Conservation (phyloP, 2,113 vertebrate species). For the Seriola aureovittata region DNA sequence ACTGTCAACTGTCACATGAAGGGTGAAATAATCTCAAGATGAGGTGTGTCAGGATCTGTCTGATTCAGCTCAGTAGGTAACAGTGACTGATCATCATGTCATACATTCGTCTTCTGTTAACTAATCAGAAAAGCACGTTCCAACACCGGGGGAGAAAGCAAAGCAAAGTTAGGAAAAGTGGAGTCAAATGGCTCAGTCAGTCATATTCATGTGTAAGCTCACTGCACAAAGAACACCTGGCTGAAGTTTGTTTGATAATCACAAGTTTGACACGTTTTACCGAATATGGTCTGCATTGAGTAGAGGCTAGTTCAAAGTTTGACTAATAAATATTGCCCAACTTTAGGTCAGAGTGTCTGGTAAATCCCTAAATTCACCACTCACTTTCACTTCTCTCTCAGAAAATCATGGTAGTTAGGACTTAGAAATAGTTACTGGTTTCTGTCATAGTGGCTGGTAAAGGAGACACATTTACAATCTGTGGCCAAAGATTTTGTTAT, state of each 20-base stretch:
- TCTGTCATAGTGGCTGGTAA: not conserved
- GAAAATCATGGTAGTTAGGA: not conserved
- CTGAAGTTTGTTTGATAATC: not conserved
- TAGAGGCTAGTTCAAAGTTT: not conserved
- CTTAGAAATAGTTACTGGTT: slow-evolving; percentile 7
- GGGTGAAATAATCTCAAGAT: not conserved
- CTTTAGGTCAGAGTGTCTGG: not conserved
- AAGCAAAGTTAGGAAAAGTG: not conserved
- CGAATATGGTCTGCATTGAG: not conserved
- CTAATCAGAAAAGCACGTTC: not conserved
- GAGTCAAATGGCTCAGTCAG: not conserved
- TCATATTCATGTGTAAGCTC: slow-evolving; percentile 5
- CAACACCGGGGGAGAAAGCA: not conserved
- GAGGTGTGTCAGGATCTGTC: not conserved
- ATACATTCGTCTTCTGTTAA: not conserved
- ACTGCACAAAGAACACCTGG: not conserved
- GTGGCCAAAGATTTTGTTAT: not conserved
- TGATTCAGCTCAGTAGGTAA: not conserved
- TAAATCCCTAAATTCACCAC: not conserved
- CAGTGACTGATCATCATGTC: not conserved
- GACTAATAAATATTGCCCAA: not conserved
- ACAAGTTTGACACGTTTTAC: not conserved
- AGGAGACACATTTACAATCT: not conserved
- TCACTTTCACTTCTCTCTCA: not conserved
- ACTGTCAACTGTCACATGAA: not conserved